Conservation (phyloP, 2,113 vertebrate genomes). For the Carollia perspicillata region DNA sequence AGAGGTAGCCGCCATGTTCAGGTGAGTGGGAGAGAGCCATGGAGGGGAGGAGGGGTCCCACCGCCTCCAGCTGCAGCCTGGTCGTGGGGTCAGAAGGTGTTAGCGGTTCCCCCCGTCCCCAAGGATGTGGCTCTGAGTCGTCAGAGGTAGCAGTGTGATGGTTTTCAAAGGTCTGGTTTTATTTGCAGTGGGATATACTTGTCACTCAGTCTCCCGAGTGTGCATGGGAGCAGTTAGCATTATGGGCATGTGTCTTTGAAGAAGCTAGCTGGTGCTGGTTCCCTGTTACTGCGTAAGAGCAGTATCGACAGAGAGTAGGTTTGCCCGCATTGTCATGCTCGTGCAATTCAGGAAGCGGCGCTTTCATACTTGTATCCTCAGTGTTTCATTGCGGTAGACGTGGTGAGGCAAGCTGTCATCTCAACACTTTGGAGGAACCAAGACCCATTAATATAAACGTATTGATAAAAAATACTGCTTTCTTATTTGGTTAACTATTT, state of each 20-base stretch:
- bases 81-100: neutral
- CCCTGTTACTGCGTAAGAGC: neutral
- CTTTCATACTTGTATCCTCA: neutral
- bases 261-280: neutral
- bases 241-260: neutral
- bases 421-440: neutral
- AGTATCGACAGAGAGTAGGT: neutral
- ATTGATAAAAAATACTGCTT: neutral
- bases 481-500: neutral
- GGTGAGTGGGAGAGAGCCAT: neutral
- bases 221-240: no score
- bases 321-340: neutral
- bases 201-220: neutral
- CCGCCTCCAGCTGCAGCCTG: neutral
- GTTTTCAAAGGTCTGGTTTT: neutral
- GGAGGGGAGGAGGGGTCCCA: neutral
- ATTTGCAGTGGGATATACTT: neutral
- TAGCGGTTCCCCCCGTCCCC: accelerated
- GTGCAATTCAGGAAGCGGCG: no score
- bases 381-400: neutral
- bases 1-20: neutral
- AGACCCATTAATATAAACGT: neutral
- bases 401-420: neutral
- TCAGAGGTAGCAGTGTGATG: no score
- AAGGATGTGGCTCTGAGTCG: neutral